Evolutionary conservation across 2,113 vertebrate genomes (phyloP).

Genomic region (Pogonocichla stellata): DNA sequence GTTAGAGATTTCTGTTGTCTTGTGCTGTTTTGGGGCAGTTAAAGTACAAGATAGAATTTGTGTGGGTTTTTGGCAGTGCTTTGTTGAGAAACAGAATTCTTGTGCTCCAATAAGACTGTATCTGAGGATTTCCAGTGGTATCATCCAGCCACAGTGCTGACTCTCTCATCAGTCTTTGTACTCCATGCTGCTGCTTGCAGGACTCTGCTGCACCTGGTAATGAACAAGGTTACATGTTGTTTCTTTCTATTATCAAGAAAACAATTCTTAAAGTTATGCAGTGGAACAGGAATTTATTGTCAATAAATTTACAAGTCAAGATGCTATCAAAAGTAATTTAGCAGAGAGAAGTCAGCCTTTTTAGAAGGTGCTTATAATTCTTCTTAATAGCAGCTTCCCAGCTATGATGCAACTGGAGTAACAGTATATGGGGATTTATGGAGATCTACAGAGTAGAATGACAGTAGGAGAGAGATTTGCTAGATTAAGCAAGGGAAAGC

Average conservation of each 20-base stretch:
- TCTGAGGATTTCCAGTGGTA: background rate
- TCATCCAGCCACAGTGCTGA: background rate
- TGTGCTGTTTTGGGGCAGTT: background rate
- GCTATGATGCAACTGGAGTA: background rate
- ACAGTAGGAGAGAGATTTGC: background rate
- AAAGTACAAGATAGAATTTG: background rate
- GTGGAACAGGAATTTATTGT: conserved; percentile 43
- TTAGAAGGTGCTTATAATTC: conserved; percentile 13
- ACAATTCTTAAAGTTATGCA: background rate
- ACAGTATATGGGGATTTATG: background rate
- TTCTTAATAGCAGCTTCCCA: conserved; percentile 9
- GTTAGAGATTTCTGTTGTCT: background rate
- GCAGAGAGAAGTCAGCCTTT: conserved; percentile 14
- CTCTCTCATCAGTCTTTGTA: background rate
- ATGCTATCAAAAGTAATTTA: conserved; percentile 1
- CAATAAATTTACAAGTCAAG: conserved; percentile 12
- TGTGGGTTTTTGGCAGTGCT: background rate
- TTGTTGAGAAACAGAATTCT: background rate
- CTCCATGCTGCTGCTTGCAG: background rate
- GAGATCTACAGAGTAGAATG: background rate
- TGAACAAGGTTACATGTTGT: background rate
- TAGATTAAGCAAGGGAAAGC: background rate
- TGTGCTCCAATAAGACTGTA: background rate
- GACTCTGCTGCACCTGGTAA: background rate
- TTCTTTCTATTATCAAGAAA: background rate